phyloP scores from a whole-genome alignment of 2,888 invertebrate species.

The Prosopocoilus inquinatus region DNA sequence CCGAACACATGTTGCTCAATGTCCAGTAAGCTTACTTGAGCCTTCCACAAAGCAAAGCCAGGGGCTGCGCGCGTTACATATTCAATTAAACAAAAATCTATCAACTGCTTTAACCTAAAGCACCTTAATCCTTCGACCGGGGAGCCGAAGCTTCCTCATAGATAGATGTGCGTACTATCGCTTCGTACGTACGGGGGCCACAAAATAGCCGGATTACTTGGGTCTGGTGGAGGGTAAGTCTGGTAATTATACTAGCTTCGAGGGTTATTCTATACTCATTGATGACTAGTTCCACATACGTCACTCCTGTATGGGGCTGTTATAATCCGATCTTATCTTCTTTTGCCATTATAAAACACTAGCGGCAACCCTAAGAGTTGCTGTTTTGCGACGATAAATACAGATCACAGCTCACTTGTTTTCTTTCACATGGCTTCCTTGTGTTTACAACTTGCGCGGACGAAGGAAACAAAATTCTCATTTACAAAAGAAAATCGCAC shows the following conservation, averaged over 20 bases:
- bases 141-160: constrained; percentile 37
- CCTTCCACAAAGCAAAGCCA: constrained; percentile 44
- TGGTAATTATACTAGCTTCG: constrained; percentile 48
- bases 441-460: too few species aligned
- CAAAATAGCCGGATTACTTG: constrained; percentile 47
- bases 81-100: constrained; percentile 73
- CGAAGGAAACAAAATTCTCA: background rate
- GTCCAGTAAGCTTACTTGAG: constrained; percentile 48
- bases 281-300: constrained; percentile 39
- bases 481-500: background rate
- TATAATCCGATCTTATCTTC: constrained; percentile 48
- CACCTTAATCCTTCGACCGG: constrained; percentile 47
- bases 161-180: constrained; percentile 35
- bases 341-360: constrained; percentile 39
- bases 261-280: constrained; percentile 49
- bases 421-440: background rate
- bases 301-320: constrained; percentile 25
- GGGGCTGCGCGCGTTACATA: constrained; percentile 58
- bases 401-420: background rate
- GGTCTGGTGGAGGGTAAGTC: constrained; percentile 43
- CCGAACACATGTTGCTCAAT: constrained; percentile 50
- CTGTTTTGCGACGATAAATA: background rate
- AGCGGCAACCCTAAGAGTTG: background rate
- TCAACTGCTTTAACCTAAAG: constrained; percentile 54
- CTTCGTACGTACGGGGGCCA: constrained; percentile 31